Percentiles rank a stretch among this genome's conserved stretches.
phyloP scores from a whole-genome alignment of 2,797 vertebrate genomes.

The Platalea minor region DNA sequence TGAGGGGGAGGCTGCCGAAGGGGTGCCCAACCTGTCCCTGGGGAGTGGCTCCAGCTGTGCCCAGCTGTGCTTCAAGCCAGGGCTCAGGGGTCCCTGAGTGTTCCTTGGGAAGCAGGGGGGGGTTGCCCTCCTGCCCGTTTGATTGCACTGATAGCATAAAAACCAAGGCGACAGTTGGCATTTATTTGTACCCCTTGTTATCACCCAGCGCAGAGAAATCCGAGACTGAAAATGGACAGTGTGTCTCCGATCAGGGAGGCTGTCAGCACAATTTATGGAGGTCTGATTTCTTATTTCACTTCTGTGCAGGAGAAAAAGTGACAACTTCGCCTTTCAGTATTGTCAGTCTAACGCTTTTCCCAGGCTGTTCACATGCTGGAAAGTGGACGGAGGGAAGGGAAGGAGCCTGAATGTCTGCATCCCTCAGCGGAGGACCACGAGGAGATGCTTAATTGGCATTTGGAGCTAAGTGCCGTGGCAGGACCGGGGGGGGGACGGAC shows the following conservation, averaged over 20 bases:
- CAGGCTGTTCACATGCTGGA: background rate
- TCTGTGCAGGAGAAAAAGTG: conserved; percentile 8
- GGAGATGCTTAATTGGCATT: background rate
- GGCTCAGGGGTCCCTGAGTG: background rate
- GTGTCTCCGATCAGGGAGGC: background rate
- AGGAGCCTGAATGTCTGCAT: background rate
- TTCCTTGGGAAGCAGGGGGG: background rate
- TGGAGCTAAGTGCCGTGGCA: accelerated
- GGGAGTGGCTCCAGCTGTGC: background rate
- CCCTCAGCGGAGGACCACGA: background rate
- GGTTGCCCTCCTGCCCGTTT: background rate
- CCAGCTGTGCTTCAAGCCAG: background rate
- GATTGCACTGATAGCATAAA: background rate
- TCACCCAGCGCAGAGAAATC: accelerated
- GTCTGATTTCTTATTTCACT: conserved; percentile 41
- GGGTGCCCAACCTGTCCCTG: background rate
- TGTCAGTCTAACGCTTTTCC: background rate
- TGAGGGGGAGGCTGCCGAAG: background rate
- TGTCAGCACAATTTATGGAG: background rate
- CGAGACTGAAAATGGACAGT: background rate
- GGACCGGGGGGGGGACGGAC: background rate
- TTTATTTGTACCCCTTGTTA: background rate
- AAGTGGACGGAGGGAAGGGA: accelerated
- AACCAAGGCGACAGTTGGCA: background rate
- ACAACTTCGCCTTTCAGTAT: background rate